Evolutionary conservation across 2,888 invertebrate species (phyloP).

Genomic region (Drosophila sordidula): DNA sequence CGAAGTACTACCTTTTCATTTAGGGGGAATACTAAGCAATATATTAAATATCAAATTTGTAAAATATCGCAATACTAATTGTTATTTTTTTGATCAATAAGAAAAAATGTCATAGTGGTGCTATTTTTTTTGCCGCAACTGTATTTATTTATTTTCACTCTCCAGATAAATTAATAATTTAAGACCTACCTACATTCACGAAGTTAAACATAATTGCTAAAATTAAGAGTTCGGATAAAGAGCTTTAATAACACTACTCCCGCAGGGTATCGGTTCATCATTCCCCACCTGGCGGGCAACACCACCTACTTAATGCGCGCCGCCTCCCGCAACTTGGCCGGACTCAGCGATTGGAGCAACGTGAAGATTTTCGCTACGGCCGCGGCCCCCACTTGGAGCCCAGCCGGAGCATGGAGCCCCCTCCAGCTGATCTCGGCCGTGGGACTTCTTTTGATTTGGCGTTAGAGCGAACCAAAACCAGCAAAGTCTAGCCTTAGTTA

Average conservation of each 20-base stretch:
- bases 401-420: constrained; percentile 5
- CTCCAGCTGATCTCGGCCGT: constrained; percentile 20
- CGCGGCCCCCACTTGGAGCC: constrained; percentile 56
- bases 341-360: constrained; percentile 85
- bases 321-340: constrained; percentile 86
- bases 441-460: constrained; percentile 45
- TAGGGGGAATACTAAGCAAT: too few relatives aligned
- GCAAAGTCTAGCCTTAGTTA: constrained; percentile 41
- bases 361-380: constrained; percentile 83
- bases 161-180: too few relatives aligned
- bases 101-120: too few relatives aligned
- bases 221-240: background rate
- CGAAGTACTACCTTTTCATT: too few relatives aligned
- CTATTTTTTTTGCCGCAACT: too few relatives aligned
- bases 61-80: too few relatives aligned
- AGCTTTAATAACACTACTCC: background rate
- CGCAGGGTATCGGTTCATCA: constrained; percentile 85
- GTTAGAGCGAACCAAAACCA: constrained; percentile 37
- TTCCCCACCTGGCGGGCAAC: constrained; percentile 85
- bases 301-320: constrained; percentile 86
- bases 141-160: too few relatives aligned
- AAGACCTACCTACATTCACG: too few relatives aligned
- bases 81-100: too few relatives aligned
- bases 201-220: too few relatives aligned
- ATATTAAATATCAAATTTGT: too few relatives aligned